A percentile compares a stretch with the other conserved stretches of the same genome.
Evolutionary conservation across 2,113 vertebrate genomes (phyloP).

Genomic region (Orthonyx spaldingii): DNA sequence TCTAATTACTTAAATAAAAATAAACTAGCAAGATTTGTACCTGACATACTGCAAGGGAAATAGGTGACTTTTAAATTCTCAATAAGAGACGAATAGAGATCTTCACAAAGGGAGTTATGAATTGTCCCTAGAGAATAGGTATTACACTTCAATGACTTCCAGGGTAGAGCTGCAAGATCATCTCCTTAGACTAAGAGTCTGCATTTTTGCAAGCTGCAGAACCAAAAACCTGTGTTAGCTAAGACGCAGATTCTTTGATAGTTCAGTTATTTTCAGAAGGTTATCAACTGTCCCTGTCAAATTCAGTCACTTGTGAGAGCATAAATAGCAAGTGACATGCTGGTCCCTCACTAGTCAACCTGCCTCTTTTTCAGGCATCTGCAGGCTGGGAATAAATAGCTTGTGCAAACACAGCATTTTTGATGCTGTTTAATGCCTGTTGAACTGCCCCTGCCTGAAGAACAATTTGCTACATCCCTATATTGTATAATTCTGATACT

Average conservation of each 20-base stretch:
- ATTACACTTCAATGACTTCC: background rate
- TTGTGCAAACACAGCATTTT: background rate
- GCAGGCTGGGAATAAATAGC: constrained; percentile 11
- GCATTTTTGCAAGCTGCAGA: background rate
- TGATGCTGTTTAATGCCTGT: background rate
- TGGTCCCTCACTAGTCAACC: background rate
- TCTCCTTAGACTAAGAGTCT: background rate
- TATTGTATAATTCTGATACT: background rate
- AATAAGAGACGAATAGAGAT: background rate
- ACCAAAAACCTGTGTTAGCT: background rate
- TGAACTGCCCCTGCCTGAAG: background rate
- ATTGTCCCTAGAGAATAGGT: background rate
- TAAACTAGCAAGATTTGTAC: background rate
- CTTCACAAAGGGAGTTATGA: background rate
- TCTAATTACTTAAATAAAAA: background rate
- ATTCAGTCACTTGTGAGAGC: background rate
- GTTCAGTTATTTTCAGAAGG: constrained; percentile 23
- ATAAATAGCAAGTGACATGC: constrained; percentile 14
- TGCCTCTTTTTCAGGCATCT: background rate
- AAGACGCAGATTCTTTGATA: background rate
- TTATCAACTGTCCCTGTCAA: constrained; percentile 26
- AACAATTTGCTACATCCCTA: background rate
- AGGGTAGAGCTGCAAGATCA: background rate
- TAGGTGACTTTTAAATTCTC: background rate
- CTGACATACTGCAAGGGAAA: background rate